Evolutionary conservation across 2,888 invertebrate genomes (phyloP), one percentile per base, ranked within the genome.

Genomic region (Xestia sexstrigata): DNA sequence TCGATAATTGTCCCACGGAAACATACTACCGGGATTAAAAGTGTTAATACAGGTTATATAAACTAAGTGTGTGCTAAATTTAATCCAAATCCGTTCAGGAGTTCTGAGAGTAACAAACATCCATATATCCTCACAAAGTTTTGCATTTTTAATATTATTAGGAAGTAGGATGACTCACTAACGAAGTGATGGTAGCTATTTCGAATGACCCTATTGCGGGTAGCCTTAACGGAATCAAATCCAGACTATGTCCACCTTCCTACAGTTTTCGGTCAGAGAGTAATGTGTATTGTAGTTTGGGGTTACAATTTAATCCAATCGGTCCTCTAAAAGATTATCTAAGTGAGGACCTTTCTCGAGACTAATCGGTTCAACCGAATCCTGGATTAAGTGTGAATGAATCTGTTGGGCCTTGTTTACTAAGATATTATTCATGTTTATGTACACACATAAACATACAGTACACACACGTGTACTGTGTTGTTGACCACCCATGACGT

Each of bases 311-410:
- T 69, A 74, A 80, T 83, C 77, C 74, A 49, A 70, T 69, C 20
- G 62, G 68, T 65, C 30, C 47, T 63, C 66, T 65, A 60, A 63
- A 52, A 75, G 81, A 78, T 88, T 81, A 88, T 84, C 62, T 74
- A 39, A 70, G 55, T 58, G 63, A 52, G 49, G 72, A 63, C 81
- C 86, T 85, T 81, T 80, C 80, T 78, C 58, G 68, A 82, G 70
- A 80, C 76, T 82, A 84, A 85, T 84, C 80, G 75, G 81, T 77
- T 79, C 72, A 75, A 74, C 83, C 76, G 72, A 85, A 87, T 85
- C 83, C 83, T 30, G 65, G 82, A 82, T 86, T 87, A 83, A 74
- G 69, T 73, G 78, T 75, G 79, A 86, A 89, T 88, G 78, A 87
- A 87, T 85, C 69, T 71, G 70, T 82, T 75, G 70, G 71, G 39